Evolutionary conservation across 1,140 invertebrate species (phyloP), one percentile per base, ranked within the genome.

Genomic region (Macrotrachela quadricornifera): DNA sequence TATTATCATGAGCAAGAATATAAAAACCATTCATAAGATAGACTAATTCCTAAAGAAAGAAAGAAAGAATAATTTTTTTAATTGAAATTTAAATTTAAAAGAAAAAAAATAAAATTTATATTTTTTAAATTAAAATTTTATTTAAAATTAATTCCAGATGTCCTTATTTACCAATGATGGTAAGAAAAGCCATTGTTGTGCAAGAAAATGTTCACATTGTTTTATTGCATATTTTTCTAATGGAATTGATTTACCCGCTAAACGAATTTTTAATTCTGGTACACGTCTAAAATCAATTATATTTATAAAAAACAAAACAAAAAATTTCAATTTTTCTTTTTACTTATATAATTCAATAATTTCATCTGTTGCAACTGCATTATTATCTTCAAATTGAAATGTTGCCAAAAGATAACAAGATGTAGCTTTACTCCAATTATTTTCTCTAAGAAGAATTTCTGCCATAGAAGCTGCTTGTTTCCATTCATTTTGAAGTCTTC

Each of bases 191-290:
- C 70, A 70, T 36, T 80, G 75, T 69, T 87, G 81, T 39, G 75
- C 71, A 57, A 78, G 76, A 68, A 80, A 90, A 48, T 83, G 73
- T 53, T 79, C 76, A 16, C 82, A 76, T 63, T 87, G 86, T 62
- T 79, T 81, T 11, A 85, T 76, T 39, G 82, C 80, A 73, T 92
- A 95, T 63, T 95, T 96, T 68, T 96, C 90, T 76, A 92, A 82
- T 14, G 90, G 88, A 57, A 95, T 70, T 10, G 87, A 92, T 72
- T 94, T 92, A 0, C 90, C 90, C 38, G 87, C 86, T 52, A 95
- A 86, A 52, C 82, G 74, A 64, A 90, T 82, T 61, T 85, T 87
- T 64, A 79, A 79, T 45, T 72, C 72, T 10, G 85, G 83, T 16
- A 82, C 80, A 58, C 79, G 76, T 56, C 82, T 84, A 62, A 43